A percentile compares a stretch with the other conserved stretches of the same genome.
Evolutionary conservation across 2,888 invertebrate species (phyloP).

Genomic region (Aphidius colemani): DNA sequence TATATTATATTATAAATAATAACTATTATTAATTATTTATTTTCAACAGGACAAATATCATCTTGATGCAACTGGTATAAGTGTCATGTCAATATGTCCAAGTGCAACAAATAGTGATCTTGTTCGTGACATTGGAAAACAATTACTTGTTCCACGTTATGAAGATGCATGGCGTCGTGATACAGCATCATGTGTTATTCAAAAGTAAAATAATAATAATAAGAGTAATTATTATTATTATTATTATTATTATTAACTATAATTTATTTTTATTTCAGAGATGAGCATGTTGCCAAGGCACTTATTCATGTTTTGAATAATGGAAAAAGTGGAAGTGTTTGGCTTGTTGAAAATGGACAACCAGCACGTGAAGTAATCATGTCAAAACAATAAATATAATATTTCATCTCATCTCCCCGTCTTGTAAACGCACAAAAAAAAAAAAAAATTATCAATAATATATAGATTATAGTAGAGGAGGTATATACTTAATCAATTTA

Average conservation of each 20-base stretch:
- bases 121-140: conserved; percentile 69
- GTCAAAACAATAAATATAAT: conserved; percentile 37
- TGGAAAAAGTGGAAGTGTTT: conserved; percentile 73
- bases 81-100: conserved; percentile 74
- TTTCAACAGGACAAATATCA: conserved; percentile 71
- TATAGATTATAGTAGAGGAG: no score
- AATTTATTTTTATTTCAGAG: conserved; percentile 61
- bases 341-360: conserved; percentile 73
- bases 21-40: neutral
- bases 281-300: conserved; percentile 72
- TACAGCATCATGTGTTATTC: conserved; percentile 67
- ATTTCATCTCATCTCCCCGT: neutral
- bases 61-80: conserved; percentile 72
- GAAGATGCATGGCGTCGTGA: conserved; percentile 76
- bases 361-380: conserved; percentile 66
- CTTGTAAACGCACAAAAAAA: no score
- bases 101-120: conserved; percentile 71
- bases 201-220: conserved; percentile 65
- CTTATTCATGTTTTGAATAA: conserved; percentile 70
- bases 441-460: no score
- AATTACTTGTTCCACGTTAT: conserved; percentile 73
- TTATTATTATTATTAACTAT: no score
- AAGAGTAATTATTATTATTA: no score
- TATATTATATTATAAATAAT: neutral
- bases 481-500: no score